A percentile compares a stretch with the other conserved stretches of the same genome.
Evolutionary conservation across 2,113 vertebrate species (phyloP).

Genomic region (Bothrops jararaca): DNA sequence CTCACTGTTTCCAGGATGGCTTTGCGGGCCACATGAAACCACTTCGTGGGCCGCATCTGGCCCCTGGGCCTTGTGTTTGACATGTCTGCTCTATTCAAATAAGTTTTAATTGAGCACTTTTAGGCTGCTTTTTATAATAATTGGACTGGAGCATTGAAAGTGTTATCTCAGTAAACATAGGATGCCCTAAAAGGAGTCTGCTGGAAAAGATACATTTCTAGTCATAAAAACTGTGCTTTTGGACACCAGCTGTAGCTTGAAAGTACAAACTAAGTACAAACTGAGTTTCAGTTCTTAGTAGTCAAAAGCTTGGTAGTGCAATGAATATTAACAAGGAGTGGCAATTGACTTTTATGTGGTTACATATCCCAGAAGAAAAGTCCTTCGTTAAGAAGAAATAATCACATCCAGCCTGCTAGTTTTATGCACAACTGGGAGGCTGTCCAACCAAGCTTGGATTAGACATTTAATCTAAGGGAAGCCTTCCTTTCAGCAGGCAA

Average conservation of each 20-base stretch:
- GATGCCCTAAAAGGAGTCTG: background rate
- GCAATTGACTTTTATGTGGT: background rate
- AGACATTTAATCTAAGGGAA: slow-evolving; percentile 46
- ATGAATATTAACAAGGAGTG: background rate
- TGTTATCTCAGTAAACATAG: background rate
- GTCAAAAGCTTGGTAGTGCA: background rate
- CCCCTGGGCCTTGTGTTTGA: too few relatives aligned
- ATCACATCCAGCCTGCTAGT: background rate
- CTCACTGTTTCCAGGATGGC: too few relatives aligned
- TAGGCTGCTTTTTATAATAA: background rate
- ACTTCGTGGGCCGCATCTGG: too few relatives aligned
- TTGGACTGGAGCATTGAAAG: background rate
- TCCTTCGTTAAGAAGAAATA: background rate
- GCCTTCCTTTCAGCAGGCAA: slow-evolving; percentile 59
- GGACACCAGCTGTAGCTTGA: background rate
- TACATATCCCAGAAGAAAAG: background rate
- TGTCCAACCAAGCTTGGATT: background rate
- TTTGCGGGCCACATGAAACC: too few relatives aligned
- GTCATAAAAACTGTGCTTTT: background rate
- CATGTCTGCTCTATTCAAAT: background rate
- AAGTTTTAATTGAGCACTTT: background rate
- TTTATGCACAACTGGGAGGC: slow-evolving; percentile 27
- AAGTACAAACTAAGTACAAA: background rate
- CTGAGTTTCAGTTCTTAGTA: background rate
- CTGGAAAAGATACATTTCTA: background rate